Base-by-base conservation (phyloP, 1,140 invertebrate species). In the Eubasilissa regina region DNA sequence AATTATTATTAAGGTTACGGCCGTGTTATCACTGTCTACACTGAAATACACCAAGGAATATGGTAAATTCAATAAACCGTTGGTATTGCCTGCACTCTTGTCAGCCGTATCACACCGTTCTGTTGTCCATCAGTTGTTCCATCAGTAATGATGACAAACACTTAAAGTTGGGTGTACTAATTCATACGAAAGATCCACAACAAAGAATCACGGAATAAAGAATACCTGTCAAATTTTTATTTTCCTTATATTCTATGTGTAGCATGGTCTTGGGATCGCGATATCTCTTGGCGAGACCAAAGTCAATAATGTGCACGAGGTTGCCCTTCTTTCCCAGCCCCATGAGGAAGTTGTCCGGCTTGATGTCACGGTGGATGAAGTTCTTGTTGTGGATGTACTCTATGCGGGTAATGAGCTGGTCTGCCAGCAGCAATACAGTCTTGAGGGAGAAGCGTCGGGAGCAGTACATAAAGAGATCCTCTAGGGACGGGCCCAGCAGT, bases 331-430 rank as follows among this genome's bases (percentile, higher is more conserved):
- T 98, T 83, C 98, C 98, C 70, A 99, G 92, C 66, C 98, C 98
- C 98, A 99, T 99, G 83, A 99, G 90, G 91, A 99, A 99, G 90
- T 99, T 99, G 89, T 99, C 98, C 73, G 97, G 98, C 89, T 99
- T 96, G 83, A 99, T 98, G 90, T 99, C 98, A 85, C 81, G 81
- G 90, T 99, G 98, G 84, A 99, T 99, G 86, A 99, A 99, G 88
- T 97, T 97, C 85, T 97, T 96, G 88, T 95, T 97, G 89, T 99
- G 98, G 86, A 99, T 98, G 87, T 96, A 98, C 88, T 99, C 97
- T 87, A 98, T 98, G 87, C 98, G 94, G 85, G 95, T 95, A 86
- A 99, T 98, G 91, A 99, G 93, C 90, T 99, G 98, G 92, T 99
- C 98, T 84, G 98, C 98, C 84, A 99, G 91, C 81, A 99, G 91